phyloP scores from a whole-genome alignment of 2,113 vertebrate genomes.

The Capra hircus region DNA sequence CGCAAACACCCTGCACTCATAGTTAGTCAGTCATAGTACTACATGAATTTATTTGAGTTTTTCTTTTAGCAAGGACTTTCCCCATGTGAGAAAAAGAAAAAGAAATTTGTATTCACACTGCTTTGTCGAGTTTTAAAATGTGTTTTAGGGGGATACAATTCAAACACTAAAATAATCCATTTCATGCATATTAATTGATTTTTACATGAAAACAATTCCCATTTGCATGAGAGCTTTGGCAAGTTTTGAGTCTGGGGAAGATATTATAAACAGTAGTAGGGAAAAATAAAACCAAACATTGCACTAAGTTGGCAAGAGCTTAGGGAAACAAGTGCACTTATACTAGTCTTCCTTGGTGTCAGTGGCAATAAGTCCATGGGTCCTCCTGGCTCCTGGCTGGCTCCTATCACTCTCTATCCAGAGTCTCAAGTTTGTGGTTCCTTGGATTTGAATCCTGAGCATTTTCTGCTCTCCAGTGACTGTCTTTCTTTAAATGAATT shows the following conservation, averaged over 20 bases:
- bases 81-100: constrained; percentile 25
- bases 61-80: not conserved
- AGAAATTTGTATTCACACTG: constrained; percentile 61
- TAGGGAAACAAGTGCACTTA: not conserved
- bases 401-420: not conserved
- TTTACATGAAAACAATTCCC: constrained; percentile 63
- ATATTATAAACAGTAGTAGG: constrained; percentile 31
- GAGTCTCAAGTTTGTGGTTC: not conserved
- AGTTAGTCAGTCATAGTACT: not conserved
- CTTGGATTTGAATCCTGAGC: not conserved
- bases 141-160: constrained; percentile 61
- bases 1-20: not conserved
- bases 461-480: not conserved
- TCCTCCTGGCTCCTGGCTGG: not conserved
- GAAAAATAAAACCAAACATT: not conserved
- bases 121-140: constrained; percentile 51
- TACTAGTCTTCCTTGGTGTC: not conserved
- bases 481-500: not conserved
- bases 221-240: constrained; percentile 55
- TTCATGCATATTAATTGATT: constrained; percentile 69
- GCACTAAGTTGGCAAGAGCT: not conserved
- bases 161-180: constrained; percentile 65
- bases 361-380: not conserved
- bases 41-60: not conserved
- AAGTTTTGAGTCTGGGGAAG: constrained; percentile 56